phyloP scores from a whole-genome alignment of 2,888 invertebrate genomes.

The Drosophila incognita region DNA sequence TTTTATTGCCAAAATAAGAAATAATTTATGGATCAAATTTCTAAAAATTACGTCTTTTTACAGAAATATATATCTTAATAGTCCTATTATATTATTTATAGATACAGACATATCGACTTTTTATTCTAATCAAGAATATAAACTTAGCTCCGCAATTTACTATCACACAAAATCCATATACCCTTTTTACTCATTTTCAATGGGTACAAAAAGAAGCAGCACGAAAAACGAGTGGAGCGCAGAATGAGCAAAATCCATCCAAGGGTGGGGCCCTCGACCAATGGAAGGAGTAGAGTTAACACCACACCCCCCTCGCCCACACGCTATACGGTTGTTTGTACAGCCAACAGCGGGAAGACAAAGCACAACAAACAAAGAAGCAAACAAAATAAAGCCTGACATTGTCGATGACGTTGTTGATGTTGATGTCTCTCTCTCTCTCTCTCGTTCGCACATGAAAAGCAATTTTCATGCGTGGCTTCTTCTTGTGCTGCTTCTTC shows the following conservation, averaged over 20 bases:
- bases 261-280: constrained; percentile 31
- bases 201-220: constrained; percentile 5
- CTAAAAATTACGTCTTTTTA: not conserved
- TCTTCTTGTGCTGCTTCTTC: constrained; percentile 78
- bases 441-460: constrained; percentile 58
- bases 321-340: constrained; percentile 18
- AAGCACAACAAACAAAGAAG: constrained; percentile 48
- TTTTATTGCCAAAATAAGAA: not conserved
- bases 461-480: constrained; percentile 80
- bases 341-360: constrained; percentile 45
- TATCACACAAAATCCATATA: not conserved
- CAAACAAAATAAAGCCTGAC: constrained; percentile 31
- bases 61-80: not conserved
- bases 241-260: constrained; percentile 33
- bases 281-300: constrained; percentile 40
- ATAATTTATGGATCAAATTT: not conserved
- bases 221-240: constrained; percentile 13
- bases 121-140: not conserved
- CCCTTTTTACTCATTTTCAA: not conserved
- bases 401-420: constrained; percentile 58
- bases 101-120: not conserved
- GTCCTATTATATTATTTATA: not conserved
- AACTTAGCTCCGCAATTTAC: not conserved
- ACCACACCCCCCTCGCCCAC: not conserved
- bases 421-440: constrained; percentile 68